Base-by-base conservation (phyloP, 1,140 invertebrate species). In the Drosophila watanabei region DNA sequence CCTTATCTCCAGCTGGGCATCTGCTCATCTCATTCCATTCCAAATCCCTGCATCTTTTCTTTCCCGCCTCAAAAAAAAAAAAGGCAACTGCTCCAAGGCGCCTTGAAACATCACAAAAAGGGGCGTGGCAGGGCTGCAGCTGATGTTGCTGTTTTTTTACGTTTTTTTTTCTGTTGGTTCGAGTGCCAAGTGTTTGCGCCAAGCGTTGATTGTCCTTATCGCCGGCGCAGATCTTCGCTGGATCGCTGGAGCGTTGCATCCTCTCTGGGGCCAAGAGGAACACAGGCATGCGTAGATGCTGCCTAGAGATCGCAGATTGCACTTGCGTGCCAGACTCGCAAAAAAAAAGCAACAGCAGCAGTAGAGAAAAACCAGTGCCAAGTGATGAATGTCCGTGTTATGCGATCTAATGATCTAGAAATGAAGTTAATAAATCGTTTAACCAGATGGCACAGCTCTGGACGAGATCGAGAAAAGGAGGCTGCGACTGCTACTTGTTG, bases 361-460 rank as follows among this genome's bases (percentile, higher is more conserved):
- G 11, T 14, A 16, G 45, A 41, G 43, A 64, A 64, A 43, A 79
- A 59, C 52, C 76, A 59, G 77, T 65, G 70, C 70, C 83, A 87
- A 89, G 85, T 92, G 89, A 92, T 92, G 89, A 92, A 92, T 92
- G 89, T 86, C 89, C 90, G 77, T 90, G 90, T 92, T 92, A 92
- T 86, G 82, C 89, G 89, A 92, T 92, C 89, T 92, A 92, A 92
- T 92, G 89, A 92, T 92, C 89, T 89, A 89, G 89, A 92, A 92
- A 92, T 92, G 82, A 92, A 90, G 89, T 89, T 92, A 89, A 92
- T 92, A 92, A 92, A 92, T 92, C 89, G 89, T 86, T 85, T 90
- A 92, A 69, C 85, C 82, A 86, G 85, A 82, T 83, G 84, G 65
- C 83, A 60, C 71, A 80, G 72, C 65, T 56, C 49, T 75, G 63